Base-by-base conservation (phyloP, 2,797 vertebrate species). In the Siniperca scherzeri region DNA sequence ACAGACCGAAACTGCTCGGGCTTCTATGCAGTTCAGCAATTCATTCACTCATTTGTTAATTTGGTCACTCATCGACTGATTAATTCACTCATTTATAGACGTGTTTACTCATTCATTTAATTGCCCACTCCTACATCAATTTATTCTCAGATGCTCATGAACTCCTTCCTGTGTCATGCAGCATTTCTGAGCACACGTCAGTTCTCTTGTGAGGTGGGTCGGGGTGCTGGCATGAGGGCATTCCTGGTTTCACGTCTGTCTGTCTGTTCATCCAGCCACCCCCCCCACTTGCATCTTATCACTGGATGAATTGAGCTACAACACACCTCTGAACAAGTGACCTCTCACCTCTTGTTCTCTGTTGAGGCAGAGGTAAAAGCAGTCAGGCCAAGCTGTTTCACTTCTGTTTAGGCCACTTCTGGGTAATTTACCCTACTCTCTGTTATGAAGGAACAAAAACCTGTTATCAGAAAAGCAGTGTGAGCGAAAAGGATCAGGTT, bases 1-100 rank as follows among this genome's bases (percentile, higher is more conserved):
- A 25, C 38, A 2, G n/a, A 56, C 48, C 3, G 2, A n/a, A 62
- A 60, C 59, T 4, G 2, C 70, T 74, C 11, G 7, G 62, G 56
- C 77, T 38, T 90, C 87, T 83, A 80, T 90, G 88, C 90, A 90
- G 80, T 62, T 80, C 87, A 74, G 69, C 78, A 48, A 2, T 5
- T 33, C 7, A 22, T 59, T 59, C 30, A 13, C 22, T 74, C n/a
- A 13, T 68, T 16, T 14, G 0, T 70, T 78, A 14, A 9, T 46
- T 27, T 0, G 14, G 19, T 40, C 27, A 14, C 64, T 42, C 40
- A 5, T n/a, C 27, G 70, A 80, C 40, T 46, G 27, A 48, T 27
- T 25, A 21, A 33, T 61, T 50, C 14, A 7, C 50, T 61, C 44
- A 11, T 64, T 40, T 16, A 11, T 14, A 40, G 46, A 2, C 10